A percentile compares a stretch with the other conserved stretches of the same genome.
These are phyloP conservation scores for Turnix velox DNA, from an alignment of 2,113 vertebrate species.

Conservation along the genomic window DNA sequence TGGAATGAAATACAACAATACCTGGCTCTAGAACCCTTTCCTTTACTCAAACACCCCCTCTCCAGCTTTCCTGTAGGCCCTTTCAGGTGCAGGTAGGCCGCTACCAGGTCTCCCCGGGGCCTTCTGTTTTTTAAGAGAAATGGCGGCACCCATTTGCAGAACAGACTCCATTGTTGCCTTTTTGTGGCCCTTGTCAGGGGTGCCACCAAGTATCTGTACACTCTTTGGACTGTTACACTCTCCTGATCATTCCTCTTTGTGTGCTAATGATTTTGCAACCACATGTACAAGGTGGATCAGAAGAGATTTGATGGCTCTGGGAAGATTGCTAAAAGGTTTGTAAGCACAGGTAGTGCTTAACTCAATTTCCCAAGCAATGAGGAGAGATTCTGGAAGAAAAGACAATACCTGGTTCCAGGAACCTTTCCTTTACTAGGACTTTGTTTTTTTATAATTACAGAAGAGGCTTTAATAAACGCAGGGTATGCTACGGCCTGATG, in stretches of 20 bases:
- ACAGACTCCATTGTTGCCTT: neutral
- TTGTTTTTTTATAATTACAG: neutral
- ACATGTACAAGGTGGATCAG: neutral
- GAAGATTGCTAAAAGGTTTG: neutral
- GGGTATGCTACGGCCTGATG: neutral
- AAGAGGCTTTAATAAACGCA: neutral
- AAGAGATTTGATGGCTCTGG: neutral
- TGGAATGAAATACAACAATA: no score
- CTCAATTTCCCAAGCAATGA: neutral
- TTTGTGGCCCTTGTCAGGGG: accelerated
- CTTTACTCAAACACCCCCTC: no score
- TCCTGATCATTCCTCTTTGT: neutral
- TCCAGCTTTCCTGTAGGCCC: no score
- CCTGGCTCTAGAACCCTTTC: no score
- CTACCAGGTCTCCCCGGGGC: no score
- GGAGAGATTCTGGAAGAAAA: neutral
- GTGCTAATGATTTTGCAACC: neutral
- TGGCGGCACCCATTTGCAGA: neutral
- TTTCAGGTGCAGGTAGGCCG: no score
- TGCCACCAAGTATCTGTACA: neutral
- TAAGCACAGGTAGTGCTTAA: neutral
- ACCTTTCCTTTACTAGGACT: neutral
- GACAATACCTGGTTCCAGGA: neutral
- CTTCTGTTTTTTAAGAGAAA: no score
- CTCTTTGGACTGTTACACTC: neutral